phyloP scores from a whole-genome alignment of 2,113 vertebrate species.

The Dascyllus trimaculatus region DNA sequence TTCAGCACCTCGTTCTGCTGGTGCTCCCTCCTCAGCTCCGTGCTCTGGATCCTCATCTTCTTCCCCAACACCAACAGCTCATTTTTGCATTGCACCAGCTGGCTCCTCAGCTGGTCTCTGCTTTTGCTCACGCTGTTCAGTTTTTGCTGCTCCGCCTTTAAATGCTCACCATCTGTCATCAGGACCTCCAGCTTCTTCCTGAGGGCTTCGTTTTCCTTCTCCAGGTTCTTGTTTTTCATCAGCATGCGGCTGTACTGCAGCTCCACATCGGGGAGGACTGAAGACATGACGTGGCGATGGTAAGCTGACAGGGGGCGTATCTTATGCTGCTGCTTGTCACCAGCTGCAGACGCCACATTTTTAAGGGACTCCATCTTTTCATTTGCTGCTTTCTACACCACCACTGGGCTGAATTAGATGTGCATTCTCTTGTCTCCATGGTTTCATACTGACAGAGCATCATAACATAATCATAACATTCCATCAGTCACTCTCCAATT shows the following conservation, averaged over 20 bases:
- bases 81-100: neutral
- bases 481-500: neutral
- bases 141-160: conserved; percentile 1
- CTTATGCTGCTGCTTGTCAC: neutral
- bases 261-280: neutral
- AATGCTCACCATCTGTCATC: neutral
- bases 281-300: neutral
- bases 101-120: neutral
- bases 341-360: neutral
- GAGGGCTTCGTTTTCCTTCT: conserved; percentile 7
- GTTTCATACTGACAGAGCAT: neutral
- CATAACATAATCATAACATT: neutral
- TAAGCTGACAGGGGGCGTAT: neutral
- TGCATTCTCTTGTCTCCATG: neutral
- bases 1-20: neutral
- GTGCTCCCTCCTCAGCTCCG: neutral
- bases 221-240: neutral
- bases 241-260: neutral
- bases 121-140: neutral
- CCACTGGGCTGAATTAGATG: neutral
- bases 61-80: neutral
- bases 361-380: neutral
- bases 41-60: neutral
- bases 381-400: neutral
- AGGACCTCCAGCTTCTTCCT: neutral